These are phyloP conservation scores for Mesocricetus auratus DNA, from an alignment of 2,113 vertebrate species.

Conservation along the genomic window DNA sequence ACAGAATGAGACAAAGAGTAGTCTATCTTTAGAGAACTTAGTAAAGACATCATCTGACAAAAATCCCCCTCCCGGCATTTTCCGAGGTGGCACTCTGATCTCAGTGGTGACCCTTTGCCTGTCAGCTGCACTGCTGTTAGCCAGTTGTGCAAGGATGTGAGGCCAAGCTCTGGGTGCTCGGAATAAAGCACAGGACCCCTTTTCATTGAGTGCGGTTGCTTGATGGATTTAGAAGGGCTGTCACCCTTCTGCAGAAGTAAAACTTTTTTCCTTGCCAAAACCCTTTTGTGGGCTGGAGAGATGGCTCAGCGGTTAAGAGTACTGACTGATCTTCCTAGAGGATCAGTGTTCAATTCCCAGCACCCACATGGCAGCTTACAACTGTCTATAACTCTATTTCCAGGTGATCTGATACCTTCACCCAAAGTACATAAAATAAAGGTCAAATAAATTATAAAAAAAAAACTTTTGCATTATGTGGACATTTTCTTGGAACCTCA, in stretches of 20 bases:
- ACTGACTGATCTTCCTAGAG: no score
- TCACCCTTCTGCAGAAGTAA: not conserved
- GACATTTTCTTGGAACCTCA: not conserved
- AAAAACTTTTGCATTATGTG: not conserved
- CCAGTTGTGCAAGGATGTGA: not conserved
- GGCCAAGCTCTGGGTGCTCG: not conserved
- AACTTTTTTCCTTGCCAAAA: not conserved
- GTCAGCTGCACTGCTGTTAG: not conserved
- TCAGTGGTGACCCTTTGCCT: not conserved
- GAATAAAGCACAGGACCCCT: not conserved
- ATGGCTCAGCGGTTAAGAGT: no score
- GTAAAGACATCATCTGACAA: not conserved
- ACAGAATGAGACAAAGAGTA: not conserved
- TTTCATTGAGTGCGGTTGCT: not conserved
- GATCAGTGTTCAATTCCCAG: no score
- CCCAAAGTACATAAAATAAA: no score
- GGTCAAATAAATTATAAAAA: no score
- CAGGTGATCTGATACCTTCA: no score
- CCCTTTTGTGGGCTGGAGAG: no score
- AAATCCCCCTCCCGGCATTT: not conserved
- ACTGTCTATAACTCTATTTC: no score
- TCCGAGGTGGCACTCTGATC: not conserved
- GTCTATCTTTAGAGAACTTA: not conserved
- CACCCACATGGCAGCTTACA: no score
- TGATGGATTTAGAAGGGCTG: not conserved